These are phyloP conservation scores for Trochalopteron elliotii DNA, from an alignment of 2,113 vertebrate species.

Conservation along the genomic window DNA sequence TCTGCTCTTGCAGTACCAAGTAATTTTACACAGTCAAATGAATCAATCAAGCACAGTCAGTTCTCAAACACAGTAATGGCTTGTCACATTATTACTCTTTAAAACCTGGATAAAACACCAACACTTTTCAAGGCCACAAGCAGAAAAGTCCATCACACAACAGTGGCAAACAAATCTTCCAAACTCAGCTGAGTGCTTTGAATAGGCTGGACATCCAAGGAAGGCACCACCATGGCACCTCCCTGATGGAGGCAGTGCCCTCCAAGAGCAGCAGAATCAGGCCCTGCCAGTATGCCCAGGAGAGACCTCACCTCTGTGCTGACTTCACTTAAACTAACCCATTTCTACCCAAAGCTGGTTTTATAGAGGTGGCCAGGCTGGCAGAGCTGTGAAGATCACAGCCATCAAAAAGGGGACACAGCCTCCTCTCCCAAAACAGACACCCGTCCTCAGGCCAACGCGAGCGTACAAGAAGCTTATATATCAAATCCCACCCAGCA, in stretches of 20 bases:
- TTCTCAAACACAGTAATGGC: background rate
- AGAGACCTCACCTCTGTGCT: background rate
- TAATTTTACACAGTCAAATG: background rate
- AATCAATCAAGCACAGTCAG: background rate
- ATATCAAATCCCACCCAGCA: constrained; percentile 34
- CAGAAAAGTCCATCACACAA: background rate
- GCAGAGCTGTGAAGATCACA: background rate
- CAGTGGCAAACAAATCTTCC: background rate
- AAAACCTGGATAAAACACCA: background rate
- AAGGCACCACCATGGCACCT: background rate
- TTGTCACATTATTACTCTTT: background rate
- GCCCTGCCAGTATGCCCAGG: background rate
- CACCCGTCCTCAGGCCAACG: background rate
- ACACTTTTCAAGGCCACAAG: background rate
- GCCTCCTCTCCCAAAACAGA: background rate
- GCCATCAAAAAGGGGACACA: background rate
- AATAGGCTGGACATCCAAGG: background rate
- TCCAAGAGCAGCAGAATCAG: background rate
- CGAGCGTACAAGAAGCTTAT: background rate
- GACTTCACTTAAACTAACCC: background rate
- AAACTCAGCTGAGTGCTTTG: background rate
- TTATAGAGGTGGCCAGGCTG: background rate
- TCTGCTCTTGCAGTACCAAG: background rate
- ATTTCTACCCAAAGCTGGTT: background rate
- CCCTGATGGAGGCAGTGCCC: fast-evolving